A percentile compares a stretch with the other conserved stretches of the same genome.
phyloP scores from a whole-genome alignment of 2,113 vertebrate genomes.

The Corythoichthys intestinalis region DNA sequence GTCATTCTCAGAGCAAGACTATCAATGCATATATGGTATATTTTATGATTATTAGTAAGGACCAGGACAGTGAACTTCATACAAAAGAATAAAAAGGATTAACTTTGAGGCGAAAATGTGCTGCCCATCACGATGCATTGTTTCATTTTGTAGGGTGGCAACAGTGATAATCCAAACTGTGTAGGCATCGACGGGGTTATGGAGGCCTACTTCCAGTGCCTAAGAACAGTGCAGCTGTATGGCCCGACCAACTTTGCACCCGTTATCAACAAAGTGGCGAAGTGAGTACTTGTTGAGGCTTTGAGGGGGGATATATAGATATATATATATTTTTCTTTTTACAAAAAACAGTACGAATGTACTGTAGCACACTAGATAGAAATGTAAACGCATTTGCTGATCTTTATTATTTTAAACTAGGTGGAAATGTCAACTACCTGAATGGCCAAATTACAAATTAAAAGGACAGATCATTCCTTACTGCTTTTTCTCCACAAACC shows the following conservation, averaged over 20 bases:
- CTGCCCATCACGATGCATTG: background rate
- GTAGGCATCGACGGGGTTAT: conserved; percentile 77
- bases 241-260: conserved; percentile 93
- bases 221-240: conserved; percentile 87
- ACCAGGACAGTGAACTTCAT: background rate
- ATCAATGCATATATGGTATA: background rate
- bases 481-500: background rate
- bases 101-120: background rate
- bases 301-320: no score
- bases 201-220: conserved; percentile 89
- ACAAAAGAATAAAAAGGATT: no score
- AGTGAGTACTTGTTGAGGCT: conserved; percentile 70
- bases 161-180: conserved; percentile 59
- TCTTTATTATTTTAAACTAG: background rate
- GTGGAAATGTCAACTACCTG: no score
- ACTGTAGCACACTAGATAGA: background rate
- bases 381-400: background rate
- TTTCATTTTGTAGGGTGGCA: conserved; percentile 39
- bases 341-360: no score
- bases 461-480: background rate
- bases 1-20: background rate
- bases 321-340: no score
- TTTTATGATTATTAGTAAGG: background rate
- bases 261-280: conserved; percentile 90
- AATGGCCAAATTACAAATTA: background rate